phyloP scores from a whole-genome alignment of 2,888 invertebrate species.

The Ophioninae sp. region DNA sequence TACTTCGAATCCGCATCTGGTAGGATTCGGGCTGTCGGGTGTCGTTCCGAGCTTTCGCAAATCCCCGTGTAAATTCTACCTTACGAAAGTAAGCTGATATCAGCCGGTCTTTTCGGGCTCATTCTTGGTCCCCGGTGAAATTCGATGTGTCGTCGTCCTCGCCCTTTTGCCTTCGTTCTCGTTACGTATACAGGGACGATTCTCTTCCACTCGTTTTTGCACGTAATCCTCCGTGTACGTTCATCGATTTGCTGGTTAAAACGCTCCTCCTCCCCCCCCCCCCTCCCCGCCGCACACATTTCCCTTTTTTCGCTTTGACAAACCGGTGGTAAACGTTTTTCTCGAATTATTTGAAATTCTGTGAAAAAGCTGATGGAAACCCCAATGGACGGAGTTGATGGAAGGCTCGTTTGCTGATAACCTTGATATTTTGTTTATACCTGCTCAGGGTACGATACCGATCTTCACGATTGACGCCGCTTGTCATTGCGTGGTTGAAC shows the following conservation, averaged over 20 bases:
- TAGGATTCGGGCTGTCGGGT: not conserved
- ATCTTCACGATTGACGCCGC: slow-evolving; percentile 7
- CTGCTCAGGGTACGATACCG: too few relatives aligned
- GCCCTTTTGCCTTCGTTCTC: slow-evolving; percentile 37
- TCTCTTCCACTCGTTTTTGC: slow-evolving; percentile 32
- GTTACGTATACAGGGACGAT: slow-evolving; percentile 50
- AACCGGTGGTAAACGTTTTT: slow-evolving; percentile 15
- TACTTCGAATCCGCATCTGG: too few relatives aligned
- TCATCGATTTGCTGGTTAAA: slow-evolving; percentile 34
- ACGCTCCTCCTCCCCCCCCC: not conserved
- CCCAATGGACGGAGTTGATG: too few relatives aligned
- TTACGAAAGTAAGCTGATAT: slow-evolving; percentile 60
- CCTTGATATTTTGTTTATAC: too few relatives aligned
- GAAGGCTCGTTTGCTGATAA: too few relatives aligned
- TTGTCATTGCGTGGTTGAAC: not conserved
- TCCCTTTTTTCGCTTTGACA: too few relatives aligned
- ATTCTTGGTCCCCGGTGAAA: slow-evolving; percentile 25
- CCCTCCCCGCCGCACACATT: too few relatives aligned
- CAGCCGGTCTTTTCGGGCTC: slow-evolving; percentile 2
- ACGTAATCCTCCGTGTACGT: slow-evolving; percentile 67
- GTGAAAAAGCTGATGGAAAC: too few relatives aligned
- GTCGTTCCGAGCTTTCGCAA: slow-evolving; percentile 45
- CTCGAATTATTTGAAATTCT: slow-evolving; percentile 52
- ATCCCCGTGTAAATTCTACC: slow-evolving; percentile 64
- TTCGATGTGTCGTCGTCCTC: slow-evolving; percentile 46